Evolutionary conservation across 2,113 vertebrate species (phyloP), one percentile per base, ranked within the genome.

Genomic region (Madoqua kirkii): DNA sequence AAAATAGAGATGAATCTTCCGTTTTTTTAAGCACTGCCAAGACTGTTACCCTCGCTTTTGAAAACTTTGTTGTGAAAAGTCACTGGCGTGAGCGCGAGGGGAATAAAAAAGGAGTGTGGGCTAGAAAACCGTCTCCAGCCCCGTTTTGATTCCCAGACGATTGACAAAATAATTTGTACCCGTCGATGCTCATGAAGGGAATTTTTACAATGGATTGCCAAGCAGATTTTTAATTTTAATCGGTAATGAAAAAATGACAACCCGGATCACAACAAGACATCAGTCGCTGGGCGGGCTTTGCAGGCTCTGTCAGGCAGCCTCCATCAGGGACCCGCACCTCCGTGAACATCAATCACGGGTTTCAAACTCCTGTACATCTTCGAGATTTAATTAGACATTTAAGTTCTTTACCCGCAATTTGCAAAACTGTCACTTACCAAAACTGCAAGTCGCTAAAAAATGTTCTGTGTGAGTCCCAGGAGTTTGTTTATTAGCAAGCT

Each of bases 131-230:
- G 76, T 99, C 98, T 98, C 98, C 98, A 98, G 98, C 98, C 98
- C 98, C 99, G 95, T 98, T 99, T 99, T 99, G 99, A 99, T 98
- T 99, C 99, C 98, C 98, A 98, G 98, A 95, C 98, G 99, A 99
- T 99, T 99, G 99, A 99, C 99, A 99, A 99, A 99, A 99, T 99
- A 99, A 99, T 99, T 99, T 99, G 99, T 99, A 99, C 99, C 99
- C 99, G 99, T 99, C 99, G 99, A 99, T 99, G 99, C 99, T 99
- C 99, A 98, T 98, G 98, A 99, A 97, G 98, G 98, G 98, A 98
- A 98, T 99, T 99, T 99, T 99, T 99, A 99, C 99, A 99, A 99
- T 99, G 99, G 99, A 99, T 98, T 99, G 99, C 98, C 98, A 99
- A 99, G 99, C 98, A 98, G 99, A 98, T 99, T 99, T 99, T 99